A percentile compares a stretch with the other conserved stretches of the same genome.
Evolutionary conservation across 2,113 vertebrate species (phyloP).

Genomic region (Rynchops niger): DNA sequence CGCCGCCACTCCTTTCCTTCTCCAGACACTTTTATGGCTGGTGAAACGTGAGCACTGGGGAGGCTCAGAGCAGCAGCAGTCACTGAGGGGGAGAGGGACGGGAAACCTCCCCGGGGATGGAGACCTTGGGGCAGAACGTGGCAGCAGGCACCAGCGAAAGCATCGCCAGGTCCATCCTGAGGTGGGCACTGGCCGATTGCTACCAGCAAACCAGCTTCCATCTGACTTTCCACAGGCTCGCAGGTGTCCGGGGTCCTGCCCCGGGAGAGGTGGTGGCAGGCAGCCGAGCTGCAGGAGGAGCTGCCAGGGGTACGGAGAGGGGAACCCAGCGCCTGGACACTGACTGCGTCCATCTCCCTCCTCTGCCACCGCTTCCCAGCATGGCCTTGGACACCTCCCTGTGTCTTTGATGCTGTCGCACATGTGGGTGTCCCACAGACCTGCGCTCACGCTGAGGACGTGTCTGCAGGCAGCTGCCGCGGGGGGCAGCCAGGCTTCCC

Average conservation of each 20-base stretch:
- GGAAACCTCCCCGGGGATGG: neutral
- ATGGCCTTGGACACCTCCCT: accelerated
- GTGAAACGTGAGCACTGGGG: neutral
- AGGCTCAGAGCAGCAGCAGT: neutral
- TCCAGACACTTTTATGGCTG: constrained; percentile 18
- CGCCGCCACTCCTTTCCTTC: neutral
- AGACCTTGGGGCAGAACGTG: neutral
- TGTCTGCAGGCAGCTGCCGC: neutral
- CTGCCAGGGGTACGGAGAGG: neutral
- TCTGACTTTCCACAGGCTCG: neutral
- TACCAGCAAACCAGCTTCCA: neutral
- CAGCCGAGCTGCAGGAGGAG: neutral
- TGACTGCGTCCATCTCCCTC: neutral
- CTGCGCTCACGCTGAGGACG: neutral
- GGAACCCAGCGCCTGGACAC: neutral
- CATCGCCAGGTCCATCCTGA: neutral
- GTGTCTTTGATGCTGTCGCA: neutral
- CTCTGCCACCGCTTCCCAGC: neutral
- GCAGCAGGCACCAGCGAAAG: neutral
- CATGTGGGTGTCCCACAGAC: neutral
- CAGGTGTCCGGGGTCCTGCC: neutral
- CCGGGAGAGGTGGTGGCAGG: neutral
- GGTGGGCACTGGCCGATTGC: accelerated
- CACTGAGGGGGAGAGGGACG: neutral
- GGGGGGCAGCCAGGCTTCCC: neutral